Base-by-base conservation (phyloP, 2,113 vertebrate genomes). In the Amphiprion ocellaris region DNA sequence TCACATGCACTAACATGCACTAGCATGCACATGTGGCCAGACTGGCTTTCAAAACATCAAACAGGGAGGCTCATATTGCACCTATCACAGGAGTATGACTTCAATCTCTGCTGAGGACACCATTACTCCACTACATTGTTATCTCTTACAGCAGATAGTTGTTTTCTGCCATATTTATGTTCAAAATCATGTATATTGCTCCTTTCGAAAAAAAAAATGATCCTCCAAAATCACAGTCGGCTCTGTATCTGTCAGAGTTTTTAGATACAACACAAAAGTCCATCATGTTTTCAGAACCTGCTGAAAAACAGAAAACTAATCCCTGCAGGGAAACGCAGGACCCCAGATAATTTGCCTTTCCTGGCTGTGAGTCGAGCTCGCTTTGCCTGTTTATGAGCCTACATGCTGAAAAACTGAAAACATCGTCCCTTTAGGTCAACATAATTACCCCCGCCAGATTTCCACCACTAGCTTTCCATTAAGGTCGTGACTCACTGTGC, bases 401-500 rank as follows among this genome's bases (percentile, higher is more conserved):
- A n/a, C 61, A 64, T 23, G 49, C 67, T 66, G 59, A 77, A 83
- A 84, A 85, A 58, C 78, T 78, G 84, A 89, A 83, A 88, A 82
- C 76, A 58, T 44, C 33, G 49, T 87, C 76, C 82, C 92, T 82
- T 26, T 62, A 86, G 86, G 90, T 93, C 90, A 89, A 65, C 81
- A 76, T 85, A 92, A 92, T 92, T 90, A 87, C 81, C 82, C 86
- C 58, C 65, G 33, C 62, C 83, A 49, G 78, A 79, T 82, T 86
- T 82, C 69, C 65, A 86, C 66, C 78, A 76, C 83, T 82, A 77
- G 69, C 83, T 86, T 80, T 82, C 86, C 87, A 90, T 87, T 87
- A 85, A 78, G 92, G 90, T 85, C 72, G 70, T 91, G 88, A 91
- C 78, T 91, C 89, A 90, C 81, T 52, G 7, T 41, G 79, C n/a